Evolutionary conservation across 2,113 vertebrate genomes (phyloP).

Genomic region (Oreotrochilus melanogaster): DNA sequence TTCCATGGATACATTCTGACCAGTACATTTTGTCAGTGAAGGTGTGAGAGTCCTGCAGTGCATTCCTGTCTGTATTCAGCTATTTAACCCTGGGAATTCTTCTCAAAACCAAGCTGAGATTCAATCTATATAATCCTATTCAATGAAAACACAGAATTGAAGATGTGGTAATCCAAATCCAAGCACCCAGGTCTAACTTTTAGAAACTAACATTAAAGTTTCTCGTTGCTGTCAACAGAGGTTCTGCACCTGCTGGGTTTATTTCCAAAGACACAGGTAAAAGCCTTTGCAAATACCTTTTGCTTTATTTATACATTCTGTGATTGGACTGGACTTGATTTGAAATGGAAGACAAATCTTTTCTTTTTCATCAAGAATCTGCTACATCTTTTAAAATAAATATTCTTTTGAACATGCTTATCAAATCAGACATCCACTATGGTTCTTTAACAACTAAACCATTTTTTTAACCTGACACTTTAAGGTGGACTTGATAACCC

Average conservation of each 20-base stretch:
- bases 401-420: background rate
- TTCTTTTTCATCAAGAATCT: background rate
- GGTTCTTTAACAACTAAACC: background rate
- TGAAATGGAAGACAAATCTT: background rate
- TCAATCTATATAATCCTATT: background rate
- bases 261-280: background rate
- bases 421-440: background rate
- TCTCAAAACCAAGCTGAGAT: background rate
- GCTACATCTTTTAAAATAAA: background rate
- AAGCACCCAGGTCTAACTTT: background rate
- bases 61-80: background rate
- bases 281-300: background rate
- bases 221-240: background rate
- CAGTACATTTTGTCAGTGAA: background rate
- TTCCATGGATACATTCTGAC: background rate
- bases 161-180: background rate
- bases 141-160: background rate
- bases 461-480: background rate
- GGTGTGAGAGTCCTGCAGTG: rapidly evolving
- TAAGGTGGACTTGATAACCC: slow-evolving; percentile 40
- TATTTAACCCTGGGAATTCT: background rate
- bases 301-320: background rate
- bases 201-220: background rate
- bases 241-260: slow-evolving; percentile 27
- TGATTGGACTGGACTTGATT: background rate